Percentiles rank a stretch among this genome's conserved stretches.
Conservation (phyloP, 2,113 vertebrate species). For the Talpa occidentalis region DNA sequence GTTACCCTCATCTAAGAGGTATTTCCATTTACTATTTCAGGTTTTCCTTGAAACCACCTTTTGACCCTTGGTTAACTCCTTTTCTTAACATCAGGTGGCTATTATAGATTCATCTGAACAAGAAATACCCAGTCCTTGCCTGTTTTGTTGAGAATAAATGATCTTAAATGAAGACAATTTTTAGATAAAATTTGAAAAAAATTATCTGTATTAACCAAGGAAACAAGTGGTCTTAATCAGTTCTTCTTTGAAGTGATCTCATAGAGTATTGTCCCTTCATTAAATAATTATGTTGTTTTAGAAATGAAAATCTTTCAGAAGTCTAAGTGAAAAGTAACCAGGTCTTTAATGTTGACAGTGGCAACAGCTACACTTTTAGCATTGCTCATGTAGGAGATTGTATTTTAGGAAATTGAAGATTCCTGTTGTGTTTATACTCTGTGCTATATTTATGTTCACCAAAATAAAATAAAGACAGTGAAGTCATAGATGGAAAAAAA, state of each 20-base stretch:
- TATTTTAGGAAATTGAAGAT: conserved; percentile 15
- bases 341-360: neutral
- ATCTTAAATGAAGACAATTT: conserved; percentile 51
- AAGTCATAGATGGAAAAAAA: conserved; percentile 56
- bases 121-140: neutral
- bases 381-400: neutral
- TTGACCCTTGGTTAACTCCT: neutral
- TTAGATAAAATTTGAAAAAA: neutral
- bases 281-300: neutral
- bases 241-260: neutral
- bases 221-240: neutral
- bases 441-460: neutral
- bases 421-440: neutral
- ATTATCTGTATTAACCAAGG: neutral
- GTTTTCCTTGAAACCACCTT: neutral
- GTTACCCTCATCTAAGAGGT: neutral
- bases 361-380: neutral
- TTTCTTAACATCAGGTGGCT: neutral
- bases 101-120: neutral
- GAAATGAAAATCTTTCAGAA: neutral
- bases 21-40: neutral
- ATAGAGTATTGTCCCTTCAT: neutral
- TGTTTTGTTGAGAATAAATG: conserved; percentile 39
- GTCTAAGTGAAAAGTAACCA: neutral
- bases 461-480: conserved; percentile 55